Evolutionary conservation across 23 tunicate species (phyloP).

Genomic region (Halocynthia aurantium): DNA sequence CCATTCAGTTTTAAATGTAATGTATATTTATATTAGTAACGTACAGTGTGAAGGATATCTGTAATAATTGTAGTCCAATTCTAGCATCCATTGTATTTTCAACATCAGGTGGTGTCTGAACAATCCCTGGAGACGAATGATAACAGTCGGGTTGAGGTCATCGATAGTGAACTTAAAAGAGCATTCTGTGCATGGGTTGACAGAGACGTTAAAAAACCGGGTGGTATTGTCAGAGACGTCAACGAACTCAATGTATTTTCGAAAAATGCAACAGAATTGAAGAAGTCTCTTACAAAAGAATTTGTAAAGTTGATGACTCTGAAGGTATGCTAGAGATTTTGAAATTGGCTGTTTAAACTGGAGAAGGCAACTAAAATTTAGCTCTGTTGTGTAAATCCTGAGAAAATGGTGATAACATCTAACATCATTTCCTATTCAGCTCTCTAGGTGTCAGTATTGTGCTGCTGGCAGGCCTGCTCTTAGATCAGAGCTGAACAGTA

Average conservation of each 20-base stretch:
- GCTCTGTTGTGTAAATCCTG: not conserved
- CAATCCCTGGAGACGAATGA: too few relatives aligned
- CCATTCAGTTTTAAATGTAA: too few relatives aligned
- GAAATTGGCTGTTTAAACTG: not conserved
- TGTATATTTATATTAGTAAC: too few relatives aligned
- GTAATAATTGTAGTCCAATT: too few relatives aligned
- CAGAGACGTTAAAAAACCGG: not conserved
- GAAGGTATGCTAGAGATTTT: not conserved
- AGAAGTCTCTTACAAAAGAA: not conserved
- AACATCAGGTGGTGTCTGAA: not conserved
- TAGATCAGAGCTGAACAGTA: constrained; percentile 33
- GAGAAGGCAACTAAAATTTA: not conserved
- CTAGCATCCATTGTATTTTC: not conserved
- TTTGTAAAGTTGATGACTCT: not conserved
- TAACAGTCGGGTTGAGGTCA: not conserved
- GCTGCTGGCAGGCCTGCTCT: not conserved
- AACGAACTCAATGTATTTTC: not conserved
- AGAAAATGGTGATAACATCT: not conserved
- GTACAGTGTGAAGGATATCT: too few relatives aligned
- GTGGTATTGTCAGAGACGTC: too few relatives aligned
- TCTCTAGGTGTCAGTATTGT: constrained; percentile 8
- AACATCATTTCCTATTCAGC: not conserved
- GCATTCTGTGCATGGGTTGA: not conserved
- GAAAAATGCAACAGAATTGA: constrained; percentile 7
- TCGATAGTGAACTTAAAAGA: not conserved